Conservation (phyloP, 2,888 invertebrate genomes). For the Anorthoa munda region DNA sequence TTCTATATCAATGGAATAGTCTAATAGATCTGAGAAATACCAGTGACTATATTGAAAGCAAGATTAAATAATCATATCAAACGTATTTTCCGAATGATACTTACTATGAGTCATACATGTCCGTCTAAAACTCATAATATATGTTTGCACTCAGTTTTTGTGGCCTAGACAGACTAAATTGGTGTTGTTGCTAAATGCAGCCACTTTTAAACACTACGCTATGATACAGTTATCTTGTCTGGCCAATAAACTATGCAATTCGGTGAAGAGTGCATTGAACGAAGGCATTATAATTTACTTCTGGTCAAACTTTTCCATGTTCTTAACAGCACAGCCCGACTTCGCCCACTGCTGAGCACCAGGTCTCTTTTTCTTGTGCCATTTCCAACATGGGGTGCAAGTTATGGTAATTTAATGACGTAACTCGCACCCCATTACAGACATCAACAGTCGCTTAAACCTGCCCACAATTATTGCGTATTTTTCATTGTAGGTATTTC, state of each 20-base stretch:
- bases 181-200: slow-evolving; percentile 45
- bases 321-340: too few relatives aligned
- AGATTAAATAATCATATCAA: slow-evolving; percentile 36
- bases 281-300: background rate
- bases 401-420: background rate
- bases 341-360: too few relatives aligned
- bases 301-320: too few relatives aligned
- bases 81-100: slow-evolving; percentile 29
- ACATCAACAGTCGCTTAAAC: background rate
- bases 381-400: too few relatives aligned
- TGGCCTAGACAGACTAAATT: slow-evolving; percentile 35
- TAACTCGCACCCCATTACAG: background rate
- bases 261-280: background rate
- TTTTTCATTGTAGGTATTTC: background rate
- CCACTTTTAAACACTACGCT: slow-evolving; percentile 36
- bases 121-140: slow-evolving; percentile 25
- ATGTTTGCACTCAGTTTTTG: slow-evolving; percentile 46
- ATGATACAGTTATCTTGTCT: slow-evolving; percentile 48
- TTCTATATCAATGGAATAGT: background rate
- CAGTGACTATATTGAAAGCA: slow-evolving; percentile 5
- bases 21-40: background rate
- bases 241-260: slow-evolving; percentile 23
- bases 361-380: too few relatives aligned
- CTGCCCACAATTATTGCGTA: background rate
- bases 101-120: slow-evolving; percentile 41